phyloP scores from a whole-genome alignment of 2,888 invertebrate genomes.

The Megamerina dolium region DNA sequence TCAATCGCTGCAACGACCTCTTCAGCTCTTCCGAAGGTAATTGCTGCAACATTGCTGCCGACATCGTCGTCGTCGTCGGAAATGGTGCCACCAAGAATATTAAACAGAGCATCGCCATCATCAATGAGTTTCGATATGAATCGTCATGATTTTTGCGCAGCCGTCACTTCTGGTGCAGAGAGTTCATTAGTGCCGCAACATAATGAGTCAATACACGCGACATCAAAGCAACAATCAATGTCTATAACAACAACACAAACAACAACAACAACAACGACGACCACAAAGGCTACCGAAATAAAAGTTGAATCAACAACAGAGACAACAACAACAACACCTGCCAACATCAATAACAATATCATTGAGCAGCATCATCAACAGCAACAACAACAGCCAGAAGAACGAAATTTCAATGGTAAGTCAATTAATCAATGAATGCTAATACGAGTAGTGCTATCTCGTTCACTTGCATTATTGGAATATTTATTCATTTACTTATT shows the following conservation, averaged over 20 bases:
- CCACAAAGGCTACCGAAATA: slow-evolving; percentile 10
- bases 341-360: too few relatives aligned
- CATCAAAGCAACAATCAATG: slow-evolving; percentile 20
- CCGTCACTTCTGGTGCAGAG: slow-evolving; percentile 14
- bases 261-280: slow-evolving; percentile 17
- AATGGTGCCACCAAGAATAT: slow-evolving; percentile 16
- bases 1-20: slow-evolving; percentile 3
- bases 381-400: slow-evolving; percentile 14
- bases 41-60: slow-evolving; percentile 30
- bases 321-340: slow-evolving; percentile 12
- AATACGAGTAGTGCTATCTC: too few relatives aligned
- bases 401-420: slow-evolving; percentile 9
- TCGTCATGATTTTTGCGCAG: not conserved
- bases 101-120: slow-evolving; percentile 4
- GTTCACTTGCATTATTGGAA: too few relatives aligned
- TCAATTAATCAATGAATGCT: too few relatives aligned
- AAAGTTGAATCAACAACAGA: slow-evolving; percentile 5
- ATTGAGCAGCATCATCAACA: slow-evolving; percentile 16
- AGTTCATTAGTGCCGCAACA: slow-evolving; percentile 38
- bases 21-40: too few relatives aligned
- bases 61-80: slow-evolving; percentile 17
- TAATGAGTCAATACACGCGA: slow-evolving; percentile 36
- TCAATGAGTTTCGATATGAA: slow-evolving; percentile 8
- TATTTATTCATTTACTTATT: too few relatives aligned
- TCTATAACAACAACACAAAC: slow-evolving; percentile 22